These are phyloP conservation scores for Parazoanthus atlanticus DNA, from an alignment of 92 coral and sea anemone genomes.

Conservation along the genomic window DNA sequence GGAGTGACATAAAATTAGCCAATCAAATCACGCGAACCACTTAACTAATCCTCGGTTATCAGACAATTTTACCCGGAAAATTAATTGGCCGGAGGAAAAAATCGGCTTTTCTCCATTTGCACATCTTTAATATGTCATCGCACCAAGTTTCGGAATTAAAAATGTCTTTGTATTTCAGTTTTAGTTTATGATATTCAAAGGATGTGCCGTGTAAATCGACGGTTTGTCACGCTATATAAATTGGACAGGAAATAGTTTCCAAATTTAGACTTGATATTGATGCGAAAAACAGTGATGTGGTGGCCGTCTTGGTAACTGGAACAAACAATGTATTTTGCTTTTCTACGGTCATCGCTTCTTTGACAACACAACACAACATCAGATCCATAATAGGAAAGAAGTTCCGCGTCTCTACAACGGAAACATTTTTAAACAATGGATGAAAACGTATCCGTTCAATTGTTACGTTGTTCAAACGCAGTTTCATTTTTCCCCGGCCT, in stretches of 20 bases:
- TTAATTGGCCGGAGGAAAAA: conserved; percentile 2
- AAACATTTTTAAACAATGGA: too few species aligned
- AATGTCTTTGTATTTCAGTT: not conserved
- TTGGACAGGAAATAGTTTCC: conserved; percentile 1
- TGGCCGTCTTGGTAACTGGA: conserved; percentile 17
- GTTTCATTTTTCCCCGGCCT: not conserved
- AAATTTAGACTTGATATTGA: conserved; percentile 19
- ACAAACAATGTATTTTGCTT: conserved; percentile 9
- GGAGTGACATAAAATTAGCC: conserved; percentile 82
- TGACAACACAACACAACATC: not conserved
- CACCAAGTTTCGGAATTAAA: not conserved
- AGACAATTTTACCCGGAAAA: conserved; percentile 12
- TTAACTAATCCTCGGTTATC: not conserved
- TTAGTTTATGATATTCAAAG: not conserved
- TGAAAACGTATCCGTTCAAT: not conserved
- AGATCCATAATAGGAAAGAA: not conserved
- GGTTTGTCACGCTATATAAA: conserved; percentile 28
- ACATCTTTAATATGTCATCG: not conserved
- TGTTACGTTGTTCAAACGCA: not conserved
- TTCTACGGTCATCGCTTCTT: too few species aligned
- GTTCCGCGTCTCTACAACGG: not conserved
- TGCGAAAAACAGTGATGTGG: not conserved
- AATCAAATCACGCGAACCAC: conserved; percentile 63
- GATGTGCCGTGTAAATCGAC: not conserved
- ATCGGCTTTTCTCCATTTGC: not conserved